phyloP scores from a whole-genome alignment of 1,140 invertebrate genomes.

The Drosophila malerkotliana region DNA sequence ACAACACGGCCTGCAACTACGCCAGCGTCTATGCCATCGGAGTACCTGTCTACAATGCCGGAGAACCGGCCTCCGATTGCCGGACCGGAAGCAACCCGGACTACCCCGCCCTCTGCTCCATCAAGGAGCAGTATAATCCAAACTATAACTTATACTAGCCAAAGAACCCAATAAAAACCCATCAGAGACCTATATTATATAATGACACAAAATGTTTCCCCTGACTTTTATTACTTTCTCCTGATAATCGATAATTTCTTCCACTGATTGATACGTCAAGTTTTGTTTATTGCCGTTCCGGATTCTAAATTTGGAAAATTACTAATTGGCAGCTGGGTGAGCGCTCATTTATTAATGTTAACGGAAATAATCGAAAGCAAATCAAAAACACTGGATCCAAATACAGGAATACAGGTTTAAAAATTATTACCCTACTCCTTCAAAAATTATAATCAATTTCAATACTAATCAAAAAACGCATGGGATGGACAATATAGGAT shows the following conservation, averaged over 20 bases:
- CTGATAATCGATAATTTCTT: slow-evolving; percentile 6
- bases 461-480: no score
- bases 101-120: slow-evolving; percentile 67
- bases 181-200: slow-evolving; percentile 13
- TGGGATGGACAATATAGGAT: no score
- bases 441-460: background rate
- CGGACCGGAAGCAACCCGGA: slow-evolving; percentile 65
- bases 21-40: slow-evolving; percentile 74
- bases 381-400: slow-evolving; percentile 47
- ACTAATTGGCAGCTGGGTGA: slow-evolving; percentile 48
- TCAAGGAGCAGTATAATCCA: slow-evolving; percentile 70
- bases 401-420: background rate
- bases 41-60: slow-evolving; percentile 68
- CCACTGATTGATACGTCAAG: slow-evolving; percentile 49
- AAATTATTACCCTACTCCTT: no score
- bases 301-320: slow-evolving; percentile 46
- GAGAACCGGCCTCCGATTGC: slow-evolving; percentile 72
- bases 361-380: slow-evolving; percentile 23
- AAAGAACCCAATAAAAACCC: slow-evolving; percentile 17
- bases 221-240: slow-evolving; percentile 29
- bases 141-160: slow-evolving; percentile 65
- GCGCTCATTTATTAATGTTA: slow-evolving; percentile 39
- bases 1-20: slow-evolving; percentile 81
- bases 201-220: slow-evolving; percentile 25
- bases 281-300: slow-evolving; percentile 48